phyloP scores from a whole-genome alignment of 2,113 vertebrate genomes.

The Clarias batrachus region DNA sequence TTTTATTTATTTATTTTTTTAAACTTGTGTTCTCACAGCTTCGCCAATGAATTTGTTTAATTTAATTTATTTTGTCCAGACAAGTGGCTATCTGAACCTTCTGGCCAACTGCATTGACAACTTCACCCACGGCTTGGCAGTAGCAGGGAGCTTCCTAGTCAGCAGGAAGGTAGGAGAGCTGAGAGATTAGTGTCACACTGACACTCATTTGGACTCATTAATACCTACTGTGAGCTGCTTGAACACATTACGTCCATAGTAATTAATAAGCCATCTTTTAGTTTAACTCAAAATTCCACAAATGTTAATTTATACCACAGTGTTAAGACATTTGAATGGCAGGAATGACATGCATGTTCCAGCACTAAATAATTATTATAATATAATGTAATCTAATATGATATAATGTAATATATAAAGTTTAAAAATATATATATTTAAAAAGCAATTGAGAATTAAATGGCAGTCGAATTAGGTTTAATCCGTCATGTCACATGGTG shows the following conservation, averaged over 20 bases:
- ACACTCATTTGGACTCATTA: constrained; percentile 13
- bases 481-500: background rate
- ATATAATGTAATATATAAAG: too few species aligned
- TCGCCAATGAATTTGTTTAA: constrained; percentile 21
- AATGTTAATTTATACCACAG: background rate
- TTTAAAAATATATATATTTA: background rate
- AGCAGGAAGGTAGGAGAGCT: constrained; percentile 89
- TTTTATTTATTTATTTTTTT: background rate
- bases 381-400: too few species aligned
- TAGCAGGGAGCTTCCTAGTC: constrained; percentile 93
- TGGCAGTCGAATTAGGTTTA: background rate
- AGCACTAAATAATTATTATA: background rate
- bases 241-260: constrained; percentile 11
- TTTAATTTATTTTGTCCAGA: constrained; percentile 66
- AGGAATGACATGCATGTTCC: background rate
- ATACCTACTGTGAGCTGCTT: constrained; percentile 7
- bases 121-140: constrained; percentile 95
- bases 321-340: background rate
- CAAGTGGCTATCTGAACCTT: constrained; percentile 94
- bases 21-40: background rate
- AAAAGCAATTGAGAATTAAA: background rate
- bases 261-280: constrained; percentile 20
- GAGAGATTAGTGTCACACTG: constrained; percentile 17
- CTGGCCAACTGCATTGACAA: constrained; percentile 98
- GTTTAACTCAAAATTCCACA: background rate